Percentiles rank a stretch among this genome's conserved stretches.
Conservation (phyloP, 2,797 vertebrate genomes). For the Peromyscus nudipes region DNA sequence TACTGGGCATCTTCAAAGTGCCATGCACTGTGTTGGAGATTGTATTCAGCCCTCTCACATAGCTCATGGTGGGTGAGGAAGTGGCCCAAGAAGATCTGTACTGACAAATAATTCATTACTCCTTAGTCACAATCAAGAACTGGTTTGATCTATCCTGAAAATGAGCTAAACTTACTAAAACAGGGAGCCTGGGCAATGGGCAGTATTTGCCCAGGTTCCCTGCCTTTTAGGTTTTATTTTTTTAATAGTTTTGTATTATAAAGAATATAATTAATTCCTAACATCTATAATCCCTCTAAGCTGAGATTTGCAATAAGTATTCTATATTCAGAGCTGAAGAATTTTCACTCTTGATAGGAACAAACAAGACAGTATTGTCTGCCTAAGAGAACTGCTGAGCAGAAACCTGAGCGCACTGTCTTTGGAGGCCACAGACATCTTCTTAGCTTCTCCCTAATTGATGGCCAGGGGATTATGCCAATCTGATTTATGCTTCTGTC, state of each 20-base stretch:
- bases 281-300: background rate
- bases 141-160: background rate
- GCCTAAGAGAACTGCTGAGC: background rate
- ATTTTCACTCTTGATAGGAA: conserved; percentile 4
- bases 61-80: background rate
- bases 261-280: conserved; percentile 28
- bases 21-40: background rate
- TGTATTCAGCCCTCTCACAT: background rate
- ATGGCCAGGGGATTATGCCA: background rate
- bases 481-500: background rate
- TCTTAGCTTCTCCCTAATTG: background rate
- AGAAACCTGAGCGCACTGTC: background rate
- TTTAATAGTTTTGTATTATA: conserved; percentile 5
- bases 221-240: background rate
- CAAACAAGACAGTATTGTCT: background rate
- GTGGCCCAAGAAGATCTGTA: background rate
- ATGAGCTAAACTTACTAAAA: background rate
- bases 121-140: background rate
- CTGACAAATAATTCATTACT: background rate
- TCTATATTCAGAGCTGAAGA: background rate
- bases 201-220: background rate
- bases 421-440: background rate
- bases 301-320: background rate
- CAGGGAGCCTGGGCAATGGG: background rate
- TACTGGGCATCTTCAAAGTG: background rate